A percentile compares a stretch with the other conserved stretches of the same genome.
phyloP scores from a whole-genome alignment of 2,113 vertebrate genomes.

The Scomber colias region DNA sequence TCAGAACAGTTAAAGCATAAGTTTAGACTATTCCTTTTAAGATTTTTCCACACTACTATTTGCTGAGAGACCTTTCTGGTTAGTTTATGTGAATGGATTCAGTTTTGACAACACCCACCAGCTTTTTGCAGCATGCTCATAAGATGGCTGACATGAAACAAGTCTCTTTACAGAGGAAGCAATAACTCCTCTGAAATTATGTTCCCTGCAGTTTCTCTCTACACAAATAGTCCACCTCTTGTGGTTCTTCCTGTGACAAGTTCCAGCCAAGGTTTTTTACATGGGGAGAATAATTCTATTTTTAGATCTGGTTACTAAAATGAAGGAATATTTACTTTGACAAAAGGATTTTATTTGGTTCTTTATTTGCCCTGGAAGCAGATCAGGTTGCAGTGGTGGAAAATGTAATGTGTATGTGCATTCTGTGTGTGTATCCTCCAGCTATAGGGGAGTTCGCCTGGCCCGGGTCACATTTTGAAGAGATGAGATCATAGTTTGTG shows the following conservation, averaged over 20 bases:
- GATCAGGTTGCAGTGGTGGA: constrained; percentile 37
- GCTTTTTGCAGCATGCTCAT: not conserved
- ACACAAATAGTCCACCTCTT: constrained; percentile 10
- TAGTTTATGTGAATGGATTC: constrained; percentile 24
- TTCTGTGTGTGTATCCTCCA: constrained; percentile 11
- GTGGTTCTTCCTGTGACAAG: constrained; percentile 15
- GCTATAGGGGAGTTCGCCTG: constrained; percentile 61
- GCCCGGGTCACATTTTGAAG: constrained; percentile 66
- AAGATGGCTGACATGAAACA: constrained; percentile 49
- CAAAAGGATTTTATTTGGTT: constrained; percentile 20
- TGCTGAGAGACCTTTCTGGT: not conserved
- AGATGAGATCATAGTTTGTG: constrained; percentile 74
- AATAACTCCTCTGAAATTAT: constrained; percentile 50
- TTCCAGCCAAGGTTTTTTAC: constrained; percentile 3
- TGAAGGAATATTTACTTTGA: constrained; percentile 16
- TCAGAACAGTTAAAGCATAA: not conserved
- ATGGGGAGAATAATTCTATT: not conserved
- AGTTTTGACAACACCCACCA: constrained; percentile 11
- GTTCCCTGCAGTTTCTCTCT: constrained; percentile 25
- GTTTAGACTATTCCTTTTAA: not conserved
- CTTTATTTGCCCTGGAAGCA: constrained; percentile 1
- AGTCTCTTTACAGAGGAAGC: constrained; percentile 40
- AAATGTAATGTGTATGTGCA: constrained; percentile 19
- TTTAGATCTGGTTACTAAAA: constrained; percentile 12
- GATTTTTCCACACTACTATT: not conserved